Evolutionary conservation across 2,113 vertebrate genomes (phyloP).

Genomic region (Macrotus californicus): DNA sequence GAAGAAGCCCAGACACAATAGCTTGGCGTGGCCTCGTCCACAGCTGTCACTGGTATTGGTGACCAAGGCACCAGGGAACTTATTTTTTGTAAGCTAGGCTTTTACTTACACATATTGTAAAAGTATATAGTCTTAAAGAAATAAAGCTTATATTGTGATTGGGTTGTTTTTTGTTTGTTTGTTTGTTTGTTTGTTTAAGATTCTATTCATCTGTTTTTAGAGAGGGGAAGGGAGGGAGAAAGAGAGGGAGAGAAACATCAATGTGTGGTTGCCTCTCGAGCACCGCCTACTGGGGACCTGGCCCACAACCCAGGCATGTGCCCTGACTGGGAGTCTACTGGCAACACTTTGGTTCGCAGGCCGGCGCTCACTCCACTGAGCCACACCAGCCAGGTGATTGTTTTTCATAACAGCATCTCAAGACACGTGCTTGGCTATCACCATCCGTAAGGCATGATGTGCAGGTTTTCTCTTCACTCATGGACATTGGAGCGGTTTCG

Average conservation of each 20-base stretch:
- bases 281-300: too few relatives aligned
- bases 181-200: too few relatives aligned
- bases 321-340: too few relatives aligned
- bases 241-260: too few relatives aligned
- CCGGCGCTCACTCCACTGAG: too few relatives aligned
- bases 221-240: too few relatives aligned
- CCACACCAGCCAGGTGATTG: too few relatives aligned
- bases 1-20: not conserved
- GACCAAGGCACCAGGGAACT: not conserved
- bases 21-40: not conserved
- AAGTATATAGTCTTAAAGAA: not conserved
- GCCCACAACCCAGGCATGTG: too few relatives aligned
- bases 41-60: not conserved
- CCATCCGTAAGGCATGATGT: fast-evolving
- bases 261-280: too few relatives aligned
- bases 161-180: too few relatives aligned
- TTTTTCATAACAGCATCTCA: not conserved
- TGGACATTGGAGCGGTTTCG: not conserved
- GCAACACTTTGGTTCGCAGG: too few relatives aligned
- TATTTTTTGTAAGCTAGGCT: not conserved
- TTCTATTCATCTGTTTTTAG: too few relatives aligned
- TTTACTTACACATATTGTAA: not conserved
- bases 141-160: not conserved
- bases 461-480: not conserved
- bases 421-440: not conserved